A percentile compares a stretch with the other conserved stretches of the same genome.
Evolutionary conservation across 1,140 invertebrate genomes (phyloP).

Genomic region (Bombus terrestris): DNA sequence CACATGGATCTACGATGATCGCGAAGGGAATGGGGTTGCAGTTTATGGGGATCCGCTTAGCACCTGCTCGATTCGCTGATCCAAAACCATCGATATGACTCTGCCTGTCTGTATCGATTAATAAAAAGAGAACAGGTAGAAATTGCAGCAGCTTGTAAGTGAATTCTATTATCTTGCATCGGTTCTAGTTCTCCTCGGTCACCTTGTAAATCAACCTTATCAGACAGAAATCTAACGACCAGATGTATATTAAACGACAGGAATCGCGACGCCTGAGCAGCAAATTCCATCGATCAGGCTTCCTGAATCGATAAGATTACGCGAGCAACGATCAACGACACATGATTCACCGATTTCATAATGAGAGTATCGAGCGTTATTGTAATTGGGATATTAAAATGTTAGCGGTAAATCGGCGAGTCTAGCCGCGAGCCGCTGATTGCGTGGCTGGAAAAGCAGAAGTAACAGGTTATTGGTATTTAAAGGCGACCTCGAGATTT

Average conservation of each 20-base stretch:
- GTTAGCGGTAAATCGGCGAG: background rate
- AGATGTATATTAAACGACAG: background rate
- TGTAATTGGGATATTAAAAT: slow-evolving; percentile 17
- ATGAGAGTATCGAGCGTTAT: background rate
- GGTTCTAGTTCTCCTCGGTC: background rate
- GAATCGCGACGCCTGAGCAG: background rate
- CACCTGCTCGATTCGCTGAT: slow-evolving; percentile 49
- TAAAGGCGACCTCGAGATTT: slow-evolving; percentile 46
- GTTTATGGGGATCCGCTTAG: background rate
- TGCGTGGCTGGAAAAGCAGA: slow-evolving; percentile 15
- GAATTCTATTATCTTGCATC: background rate
- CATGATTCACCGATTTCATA: background rate
- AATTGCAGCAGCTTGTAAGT: background rate
- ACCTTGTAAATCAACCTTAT: background rate
- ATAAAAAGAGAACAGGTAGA: background rate
- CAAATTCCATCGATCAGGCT: background rate
- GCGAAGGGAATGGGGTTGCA: background rate
- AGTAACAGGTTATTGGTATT: slow-evolving; percentile 54
- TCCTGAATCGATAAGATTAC: background rate
- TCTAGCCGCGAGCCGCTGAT: background rate
- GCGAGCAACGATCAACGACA: background rate
- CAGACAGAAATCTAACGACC: background rate
- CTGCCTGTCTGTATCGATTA: background rate
- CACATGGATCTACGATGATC: slow-evolving; percentile 60
- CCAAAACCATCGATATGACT: slow-evolving; percentile 10